Evolutionary conservation across 2,113 vertebrate genomes (phyloP), one percentile per base, ranked within the genome.

Genomic region (Crypturellus undulatus): DNA sequence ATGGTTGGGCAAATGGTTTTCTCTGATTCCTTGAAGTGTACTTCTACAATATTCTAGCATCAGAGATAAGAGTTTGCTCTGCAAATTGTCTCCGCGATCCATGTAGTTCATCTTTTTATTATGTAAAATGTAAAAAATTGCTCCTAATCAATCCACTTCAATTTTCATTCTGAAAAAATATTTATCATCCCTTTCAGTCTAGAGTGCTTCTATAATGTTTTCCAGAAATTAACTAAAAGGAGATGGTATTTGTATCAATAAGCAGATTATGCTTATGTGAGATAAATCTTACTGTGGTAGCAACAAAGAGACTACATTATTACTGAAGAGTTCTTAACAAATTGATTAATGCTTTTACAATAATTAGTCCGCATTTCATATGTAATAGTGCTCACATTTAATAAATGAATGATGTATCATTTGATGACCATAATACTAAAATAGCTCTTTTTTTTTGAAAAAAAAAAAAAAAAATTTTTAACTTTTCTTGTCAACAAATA

Each of bases 1-100:
- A 98, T 97, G 98, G 98, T 98, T 98, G 97, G 96, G 97, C 98
- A 99, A 99, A 99, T 99, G 98, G 98, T 98, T 38, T 38, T 98
- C 92, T 98, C 93, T 98, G 76, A 96, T 96, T 98, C 93, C 95
- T 93, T 95, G 97, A 94, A 97, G 96, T 97, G 82, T 78, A 93
- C 93, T 97, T 97, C 96, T 97, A 95, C 96, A 97, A 98, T 98
- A 98, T 98, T 95, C 97, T 98, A 97, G 97, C 94, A 98, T 96
- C 98, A 97, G 95, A 98, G 96, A 96, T 97, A 38, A 38, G 97
- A 98, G 98, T 97, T 98, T 98, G 98, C 96, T 97, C 97, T 97
- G 94, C 96, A 98, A 98, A 98, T 98, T 98, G 97, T 97, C 97
- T 98, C 96, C 22, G 24, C 87, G 89, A 98, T 98, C 97, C 94